A percentile compares a stretch with the other conserved stretches of the same genome.
phyloP scores from a whole-genome alignment of 2,888 invertebrate genomes.

The Thysanoteuthis rhombus region DNA sequence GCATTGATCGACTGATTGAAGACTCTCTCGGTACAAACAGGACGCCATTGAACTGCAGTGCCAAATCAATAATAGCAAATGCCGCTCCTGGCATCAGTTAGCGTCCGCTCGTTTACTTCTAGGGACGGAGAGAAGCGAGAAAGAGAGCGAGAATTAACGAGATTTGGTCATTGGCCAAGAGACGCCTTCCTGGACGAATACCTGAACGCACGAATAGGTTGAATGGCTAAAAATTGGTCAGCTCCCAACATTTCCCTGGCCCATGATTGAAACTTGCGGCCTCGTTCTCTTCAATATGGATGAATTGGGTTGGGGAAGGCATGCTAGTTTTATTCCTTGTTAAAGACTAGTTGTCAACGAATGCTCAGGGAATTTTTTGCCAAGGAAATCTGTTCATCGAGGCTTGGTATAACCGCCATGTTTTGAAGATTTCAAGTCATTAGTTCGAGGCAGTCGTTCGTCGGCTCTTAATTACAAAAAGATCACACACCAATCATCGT shows the following conservation, averaged over 20 bases:
- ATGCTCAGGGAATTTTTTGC: not conserved
- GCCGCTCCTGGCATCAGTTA: not conserved
- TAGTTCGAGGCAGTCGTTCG: not conserved
- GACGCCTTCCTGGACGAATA: not conserved
- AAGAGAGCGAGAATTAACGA: slow-evolving; percentile 1
- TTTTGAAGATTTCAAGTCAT: not conserved
- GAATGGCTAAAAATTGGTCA: not conserved
- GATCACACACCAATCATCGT: too few relatives aligned
- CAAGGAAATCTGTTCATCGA: not conserved
- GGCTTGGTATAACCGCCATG: not conserved
- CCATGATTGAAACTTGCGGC: not conserved
- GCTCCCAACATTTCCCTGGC: not conserved
- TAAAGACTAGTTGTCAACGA: not conserved
- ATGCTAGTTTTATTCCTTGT: not conserved
- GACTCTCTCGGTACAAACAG: not conserved
- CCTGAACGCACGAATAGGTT: not conserved
- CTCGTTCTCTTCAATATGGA: not conserved
- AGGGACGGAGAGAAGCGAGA: slow-evolving; percentile 13
- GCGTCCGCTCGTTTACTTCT: not conserved
- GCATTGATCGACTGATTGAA: not conserved
- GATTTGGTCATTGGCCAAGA: not conserved
- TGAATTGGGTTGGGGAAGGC: not conserved
- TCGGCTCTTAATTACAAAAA: not conserved
- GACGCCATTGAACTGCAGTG: not conserved
- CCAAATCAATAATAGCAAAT: not conserved